Conservation (phyloP, 2,797 vertebrate genomes). For the Alexandromys oeconomus region DNA sequence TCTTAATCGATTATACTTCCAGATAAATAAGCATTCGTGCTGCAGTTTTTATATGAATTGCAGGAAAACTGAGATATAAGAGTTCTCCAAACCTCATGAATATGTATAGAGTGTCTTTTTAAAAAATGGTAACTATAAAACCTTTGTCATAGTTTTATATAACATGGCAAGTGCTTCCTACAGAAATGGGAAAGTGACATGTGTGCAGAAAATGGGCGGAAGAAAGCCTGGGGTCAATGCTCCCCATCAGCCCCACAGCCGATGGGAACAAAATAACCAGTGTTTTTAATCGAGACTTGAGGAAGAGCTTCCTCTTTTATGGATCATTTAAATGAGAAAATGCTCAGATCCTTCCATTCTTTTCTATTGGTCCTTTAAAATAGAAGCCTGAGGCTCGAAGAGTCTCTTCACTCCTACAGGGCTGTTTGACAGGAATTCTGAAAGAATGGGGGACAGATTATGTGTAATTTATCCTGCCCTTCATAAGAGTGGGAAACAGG, state of each 20-base stretch:
- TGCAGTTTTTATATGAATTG: conserved; percentile 58
- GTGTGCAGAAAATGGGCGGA: conserved; percentile 60
- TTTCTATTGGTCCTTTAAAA: conserved; percentile 68
- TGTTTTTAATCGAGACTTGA: conserved; percentile 70
- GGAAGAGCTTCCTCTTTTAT: conserved; percentile 56
- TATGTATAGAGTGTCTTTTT: conserved; percentile 48
- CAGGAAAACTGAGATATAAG: conserved; percentile 64
- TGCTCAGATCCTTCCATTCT: conserved; percentile 38
- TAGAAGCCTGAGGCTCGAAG: conserved; percentile 47
- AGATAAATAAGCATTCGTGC: conserved; percentile 58
- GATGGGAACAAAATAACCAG: conserved; percentile 72
- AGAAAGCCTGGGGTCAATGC: conserved; percentile 53
- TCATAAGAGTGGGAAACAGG: conserved; percentile 56
- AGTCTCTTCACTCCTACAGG: neutral
- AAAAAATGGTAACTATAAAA: conserved; percentile 59
- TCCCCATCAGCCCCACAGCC: conserved; percentile 58
- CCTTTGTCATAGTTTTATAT: conserved; percentile 61
- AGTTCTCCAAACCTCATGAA: conserved; percentile 57
- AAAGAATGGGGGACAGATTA: conserved; percentile 40
- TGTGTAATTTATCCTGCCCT: conserved; percentile 48
- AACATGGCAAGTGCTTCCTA: conserved; percentile 64
- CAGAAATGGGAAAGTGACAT: conserved; percentile 66
- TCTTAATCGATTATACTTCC: conserved; percentile 53
- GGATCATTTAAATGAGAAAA: conserved; percentile 76
- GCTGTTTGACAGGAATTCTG: conserved; percentile 10